Evolutionary conservation across 2,113 vertebrate genomes (phyloP), one percentile per base, ranked within the genome.

Genomic region (Addax nasomaculatus): DNA sequence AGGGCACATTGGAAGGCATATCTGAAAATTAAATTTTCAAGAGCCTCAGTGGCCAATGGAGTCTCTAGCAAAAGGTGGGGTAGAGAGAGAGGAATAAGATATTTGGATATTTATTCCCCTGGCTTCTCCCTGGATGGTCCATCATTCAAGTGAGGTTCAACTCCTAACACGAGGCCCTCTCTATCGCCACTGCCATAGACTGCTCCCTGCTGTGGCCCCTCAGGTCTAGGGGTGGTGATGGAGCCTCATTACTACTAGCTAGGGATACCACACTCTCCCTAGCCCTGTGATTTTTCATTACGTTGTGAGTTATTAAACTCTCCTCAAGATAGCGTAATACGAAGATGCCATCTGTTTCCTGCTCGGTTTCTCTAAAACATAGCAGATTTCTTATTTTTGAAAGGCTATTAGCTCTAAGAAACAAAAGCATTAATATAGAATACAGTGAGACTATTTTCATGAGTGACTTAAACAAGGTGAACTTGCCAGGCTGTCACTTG

Each of bases 251-350:
- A 95, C 39, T 53, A 84, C 43, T 53, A 36, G 60, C 57, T 3
- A 7, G n/a, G 25, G 7, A 43, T 14, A 36, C 9, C 3, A 2
- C 17, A 58, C 36, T 83, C 49, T 33, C 67, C 30, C 80, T 58
- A 17, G 23, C 58, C 51, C 64, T 39, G 17, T 43, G 89, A 67
- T 90, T 91, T 95, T 47, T 25, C 90, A 95, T 58, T 45, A 73
- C 53, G 53, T 30, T 60, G 39, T 88, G 51, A 94, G 29, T 85
- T 96, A 95, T 57, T 80, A 93, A 90, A 76, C n/a, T 97, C 53
- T 89, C 27, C 51, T 89, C 36, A 70, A 79, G 73, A 45, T 23
- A 53, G 4, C 1, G 0, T 30, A 92, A 80, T 45, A 84, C 64
- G 60, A 94, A 62, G 43, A 58, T 43, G 60, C 39, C 60, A 79